Conservation (phyloP, 2,888 invertebrate species). For the Aspidiotus destructor region DNA sequence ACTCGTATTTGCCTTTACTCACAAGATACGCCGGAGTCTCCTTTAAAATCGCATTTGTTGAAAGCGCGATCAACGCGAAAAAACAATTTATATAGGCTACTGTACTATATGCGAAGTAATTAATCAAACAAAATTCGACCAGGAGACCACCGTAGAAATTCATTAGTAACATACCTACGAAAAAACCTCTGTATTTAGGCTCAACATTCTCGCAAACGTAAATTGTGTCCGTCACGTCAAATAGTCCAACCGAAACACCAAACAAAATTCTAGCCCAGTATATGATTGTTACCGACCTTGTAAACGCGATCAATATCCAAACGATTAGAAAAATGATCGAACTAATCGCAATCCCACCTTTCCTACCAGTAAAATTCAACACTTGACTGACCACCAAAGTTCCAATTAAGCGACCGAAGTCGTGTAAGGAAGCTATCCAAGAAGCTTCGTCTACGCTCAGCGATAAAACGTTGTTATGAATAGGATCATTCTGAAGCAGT, state of each 20-base stretch:
- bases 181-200: slow-evolving; percentile 35
- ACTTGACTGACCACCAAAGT: not conserved
- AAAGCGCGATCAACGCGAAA: slow-evolving; percentile 34
- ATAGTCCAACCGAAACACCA: slow-evolving; percentile 37
- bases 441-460: slow-evolving; percentile 13
- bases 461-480: slow-evolving; percentile 1
- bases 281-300: slow-evolving; percentile 22
- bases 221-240: slow-evolving; percentile 36
- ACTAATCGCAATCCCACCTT: not conserved
- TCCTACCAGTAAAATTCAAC: slow-evolving; percentile 13
- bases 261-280: slow-evolving; percentile 36
- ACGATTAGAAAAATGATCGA: slow-evolving; percentile 4
- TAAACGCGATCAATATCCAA: slow-evolving; percentile 11
- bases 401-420: slow-evolving; percentile 20
- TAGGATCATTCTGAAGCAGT: not conserved
- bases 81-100: slow-evolving; percentile 34
- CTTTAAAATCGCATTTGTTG: slow-evolving; percentile 34
- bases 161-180: slow-evolving; percentile 36
- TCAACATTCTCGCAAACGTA: slow-evolving; percentile 37
- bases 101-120: slow-evolving; percentile 35
- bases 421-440: slow-evolving; percentile 24
- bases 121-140: slow-evolving; percentile 36
- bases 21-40: slow-evolving; percentile 37
- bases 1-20: slow-evolving; percentile 21
- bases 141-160: slow-evolving; percentile 37